phyloP scores from a whole-genome alignment of 2,113 vertebrate genomes.

The Pimephales promelas region DNA sequence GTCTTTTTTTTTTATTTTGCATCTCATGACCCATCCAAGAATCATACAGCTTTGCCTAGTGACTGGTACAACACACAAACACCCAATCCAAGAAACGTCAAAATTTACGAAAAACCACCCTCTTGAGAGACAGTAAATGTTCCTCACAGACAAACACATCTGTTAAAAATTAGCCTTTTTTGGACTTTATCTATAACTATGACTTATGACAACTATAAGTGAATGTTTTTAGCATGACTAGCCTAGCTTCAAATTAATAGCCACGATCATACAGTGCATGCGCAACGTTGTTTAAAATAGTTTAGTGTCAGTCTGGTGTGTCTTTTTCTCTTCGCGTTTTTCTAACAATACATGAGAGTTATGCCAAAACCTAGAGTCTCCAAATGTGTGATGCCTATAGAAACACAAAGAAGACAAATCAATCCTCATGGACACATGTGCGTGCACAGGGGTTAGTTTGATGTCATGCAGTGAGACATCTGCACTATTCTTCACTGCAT shows the following conservation, averaged over 20 bases:
- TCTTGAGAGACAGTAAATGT: slow-evolving; percentile 54
- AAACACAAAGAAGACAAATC: neutral
- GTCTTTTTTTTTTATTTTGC: slow-evolving; percentile 20
- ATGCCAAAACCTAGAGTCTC: neutral
- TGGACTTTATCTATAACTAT: slow-evolving; percentile 53
- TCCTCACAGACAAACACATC: slow-evolving; percentile 53
- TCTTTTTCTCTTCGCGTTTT: neutral
- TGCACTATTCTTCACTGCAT: slow-evolving; percentile 67
- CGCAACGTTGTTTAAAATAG: slow-evolving; percentile 11
- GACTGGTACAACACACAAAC: slow-evolving; percentile 57
- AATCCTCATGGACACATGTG: neutral
- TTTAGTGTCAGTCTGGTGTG: neutral
- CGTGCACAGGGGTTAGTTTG: slow-evolving; percentile 24
- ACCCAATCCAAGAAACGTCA: slow-evolving; percentile 56
- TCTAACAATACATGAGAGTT: neutral
- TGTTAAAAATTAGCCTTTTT: slow-evolving; percentile 57
- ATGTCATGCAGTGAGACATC: slow-evolving; percentile 68
- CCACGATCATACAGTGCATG: neutral
- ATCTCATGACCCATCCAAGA: slow-evolving; percentile 45
- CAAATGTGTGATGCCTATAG: neutral
- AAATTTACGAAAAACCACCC: slow-evolving; percentile 8
- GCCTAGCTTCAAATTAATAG: slow-evolving; percentile 2
- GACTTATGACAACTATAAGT: slow-evolving; percentile 8
- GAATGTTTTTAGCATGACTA: slow-evolving; percentile 42
- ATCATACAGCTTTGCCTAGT: slow-evolving; percentile 63